A percentile compares a stretch with the other conserved stretches of the same genome.
phyloP scores from a whole-genome alignment of 2,113 vertebrate species.

The Parus major region DNA sequence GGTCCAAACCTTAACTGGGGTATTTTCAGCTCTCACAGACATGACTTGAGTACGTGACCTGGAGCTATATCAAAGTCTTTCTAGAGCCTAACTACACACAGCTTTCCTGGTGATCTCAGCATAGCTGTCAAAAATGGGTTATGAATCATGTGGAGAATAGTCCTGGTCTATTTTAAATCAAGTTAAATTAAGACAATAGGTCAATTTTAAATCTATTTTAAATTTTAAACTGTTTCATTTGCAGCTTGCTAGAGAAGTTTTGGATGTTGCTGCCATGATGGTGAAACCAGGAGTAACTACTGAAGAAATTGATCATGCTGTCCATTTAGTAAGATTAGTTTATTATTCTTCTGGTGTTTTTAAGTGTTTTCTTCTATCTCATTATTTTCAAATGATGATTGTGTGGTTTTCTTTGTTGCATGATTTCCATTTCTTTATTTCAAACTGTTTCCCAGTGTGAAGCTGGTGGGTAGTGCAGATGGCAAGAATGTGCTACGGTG shows the following conservation, averaged over 20 bases:
- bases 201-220: background rate
- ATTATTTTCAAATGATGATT: background rate
- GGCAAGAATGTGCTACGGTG: background rate
- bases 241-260: conserved; percentile 95
- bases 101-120: background rate
- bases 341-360: background rate
- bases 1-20: background rate
- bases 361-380: background rate
- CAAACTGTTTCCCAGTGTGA: background rate
- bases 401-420: background rate
- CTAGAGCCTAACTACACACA: background rate
- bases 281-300: conserved; percentile 93
- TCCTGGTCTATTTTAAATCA: background rate
- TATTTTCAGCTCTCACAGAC: background rate
- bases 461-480: background rate
- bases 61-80: background rate
- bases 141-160: background rate
- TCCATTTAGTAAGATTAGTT: conserved; percentile 88
- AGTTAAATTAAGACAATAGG: background rate
- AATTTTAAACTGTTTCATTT: background rate
- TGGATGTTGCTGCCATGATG: conserved; percentile 94
- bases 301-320: conserved; percentile 96
- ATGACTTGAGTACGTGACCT: background rate
- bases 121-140: background rate
- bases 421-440: background rate